These are phyloP conservation scores for Beroe ovata DNA, from an alignment of 37 sponge, comb jelly and placozoan genomes.

Conservation along the genomic window DNA sequence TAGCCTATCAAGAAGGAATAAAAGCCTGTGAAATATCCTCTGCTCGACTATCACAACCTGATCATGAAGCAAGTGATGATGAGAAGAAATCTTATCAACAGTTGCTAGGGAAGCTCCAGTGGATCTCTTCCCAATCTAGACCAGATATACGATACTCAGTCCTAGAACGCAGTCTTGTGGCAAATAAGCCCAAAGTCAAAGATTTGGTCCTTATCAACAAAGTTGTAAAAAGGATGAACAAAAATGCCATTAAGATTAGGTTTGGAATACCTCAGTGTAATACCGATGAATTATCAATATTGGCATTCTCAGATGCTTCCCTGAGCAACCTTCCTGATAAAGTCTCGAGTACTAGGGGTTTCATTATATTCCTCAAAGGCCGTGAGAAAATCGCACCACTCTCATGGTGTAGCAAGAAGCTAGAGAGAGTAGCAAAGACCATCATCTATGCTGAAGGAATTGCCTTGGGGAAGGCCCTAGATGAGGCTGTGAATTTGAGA, in stretches of 20 bases:
- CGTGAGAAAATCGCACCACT: neutral
- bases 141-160: neutral
- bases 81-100: conserved; percentile 1
- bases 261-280: neutral
- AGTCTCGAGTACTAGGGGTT: neutral
- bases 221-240: neutral
- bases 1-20: neutral
- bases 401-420: conserved; percentile 20
- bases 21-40: neutral
- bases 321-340: conserved; percentile 37
- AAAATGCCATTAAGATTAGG: neutral
- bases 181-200: neutral
- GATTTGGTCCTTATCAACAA: neutral
- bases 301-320: neutral
- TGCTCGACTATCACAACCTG: neutral
- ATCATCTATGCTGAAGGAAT: neutral
- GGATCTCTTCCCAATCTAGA: conserved; percentile 27
- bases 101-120: conserved; percentile 31
- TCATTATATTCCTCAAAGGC: neutral
- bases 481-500: neutral
- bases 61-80: neutral
- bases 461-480: neutral
- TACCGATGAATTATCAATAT: neutral
- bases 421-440: neutral
- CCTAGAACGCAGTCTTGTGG: neutral